Conservation (phyloP, 2,113 vertebrate genomes). For the Chaenogobius annularis region DNA sequence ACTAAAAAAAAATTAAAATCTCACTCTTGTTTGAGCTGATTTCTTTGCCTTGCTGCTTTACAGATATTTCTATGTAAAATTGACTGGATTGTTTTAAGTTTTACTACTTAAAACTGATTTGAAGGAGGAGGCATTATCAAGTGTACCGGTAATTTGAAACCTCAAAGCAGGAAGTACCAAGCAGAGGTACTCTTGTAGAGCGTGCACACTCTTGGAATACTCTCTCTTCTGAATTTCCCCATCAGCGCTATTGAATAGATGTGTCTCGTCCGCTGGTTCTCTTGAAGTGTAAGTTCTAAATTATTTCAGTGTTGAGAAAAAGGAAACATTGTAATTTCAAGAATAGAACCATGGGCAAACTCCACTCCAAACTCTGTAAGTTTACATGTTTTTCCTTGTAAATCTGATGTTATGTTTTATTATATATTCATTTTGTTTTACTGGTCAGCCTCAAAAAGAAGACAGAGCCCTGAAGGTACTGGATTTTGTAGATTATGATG, state of each 20-base stretch:
- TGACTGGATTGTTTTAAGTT: not conserved
- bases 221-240: not conserved
- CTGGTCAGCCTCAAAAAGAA: slow-evolving; percentile 53
- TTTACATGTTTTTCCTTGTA: not conserved
- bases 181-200: not conserved
- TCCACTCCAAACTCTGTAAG: slow-evolving; percentile 70
- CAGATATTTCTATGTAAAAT: not conserved
- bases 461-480: slow-evolving; percentile 70
- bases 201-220: not conserved
- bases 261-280: not conserved
- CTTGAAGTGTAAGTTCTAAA: slow-evolving; percentile 1
- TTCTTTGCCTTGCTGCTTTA: not conserved
- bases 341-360: slow-evolving; percentile 56
- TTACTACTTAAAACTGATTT: not conserved
- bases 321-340: not conserved
- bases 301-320: slow-evolving; percentile 2
- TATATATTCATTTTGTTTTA: slow-evolving; percentile 1
- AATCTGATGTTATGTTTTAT: not conserved
- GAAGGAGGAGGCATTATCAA: not conserved
- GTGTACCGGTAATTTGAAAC: slow-evolving; percentile 9
- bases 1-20: not conserved
- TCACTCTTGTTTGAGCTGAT: not conserved
- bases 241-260: not conserved
- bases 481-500: not conserved
- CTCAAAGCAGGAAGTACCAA: not conserved